phyloP scores from a whole-genome alignment of 1,140 invertebrate species.

The Vanessa atalanta region DNA sequence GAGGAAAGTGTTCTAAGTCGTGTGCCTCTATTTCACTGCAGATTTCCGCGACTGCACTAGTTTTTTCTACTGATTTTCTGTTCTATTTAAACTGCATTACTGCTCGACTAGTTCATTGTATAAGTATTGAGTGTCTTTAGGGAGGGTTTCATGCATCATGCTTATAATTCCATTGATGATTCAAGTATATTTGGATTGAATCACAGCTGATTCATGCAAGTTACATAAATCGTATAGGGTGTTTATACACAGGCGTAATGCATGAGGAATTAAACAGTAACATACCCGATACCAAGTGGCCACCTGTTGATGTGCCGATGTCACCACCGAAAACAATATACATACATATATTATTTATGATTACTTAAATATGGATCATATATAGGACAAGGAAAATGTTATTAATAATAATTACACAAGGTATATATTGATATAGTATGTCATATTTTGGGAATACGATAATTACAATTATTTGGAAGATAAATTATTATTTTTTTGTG shows the following conservation, averaged over 20 bases:
- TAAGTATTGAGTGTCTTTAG: constrained; percentile 3
- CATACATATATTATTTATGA: constrained; percentile 64
- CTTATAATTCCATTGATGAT: constrained; percentile 39
- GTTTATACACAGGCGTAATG: constrained; percentile 46
- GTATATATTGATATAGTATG: not conserved
- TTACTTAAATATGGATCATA: constrained; percentile 33
- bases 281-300: constrained; percentile 91
- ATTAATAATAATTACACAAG: constrained; percentile 17
- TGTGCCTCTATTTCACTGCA: constrained; percentile 2
- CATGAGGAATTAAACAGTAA: constrained; percentile 80
- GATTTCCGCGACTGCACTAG: constrained; percentile 10
- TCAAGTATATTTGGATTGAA: constrained; percentile 46
- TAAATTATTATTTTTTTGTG: not conserved
- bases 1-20: constrained; percentile 22
- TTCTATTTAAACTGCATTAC: constrained; percentile 20
- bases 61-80: constrained; percentile 5
- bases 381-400: not conserved
- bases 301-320: constrained; percentile 82
- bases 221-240: constrained; percentile 47
- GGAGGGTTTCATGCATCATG: constrained; percentile 56
- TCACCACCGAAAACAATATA: constrained; percentile 78
- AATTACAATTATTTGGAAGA: not conserved
- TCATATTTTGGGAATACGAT: not conserved
- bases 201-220: constrained; percentile 60
- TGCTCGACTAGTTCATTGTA: constrained; percentile 2